These are phyloP conservation scores for Heterotilapia buettikoferi DNA, from an alignment of 2,113 vertebrate genomes.

Conservation along the genomic window DNA sequence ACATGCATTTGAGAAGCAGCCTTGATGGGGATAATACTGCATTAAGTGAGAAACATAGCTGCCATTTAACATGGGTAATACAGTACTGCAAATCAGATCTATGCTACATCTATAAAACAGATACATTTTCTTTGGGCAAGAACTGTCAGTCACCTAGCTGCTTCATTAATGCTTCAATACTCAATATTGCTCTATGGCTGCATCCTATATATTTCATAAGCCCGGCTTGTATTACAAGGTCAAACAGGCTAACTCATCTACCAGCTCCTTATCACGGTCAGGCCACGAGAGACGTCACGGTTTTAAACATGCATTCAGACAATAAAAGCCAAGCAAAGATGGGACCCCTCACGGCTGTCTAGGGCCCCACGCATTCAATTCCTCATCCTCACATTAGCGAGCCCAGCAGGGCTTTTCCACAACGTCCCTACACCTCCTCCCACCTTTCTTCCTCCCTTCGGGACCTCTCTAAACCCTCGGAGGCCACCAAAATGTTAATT, in stretches of 20 bases:
- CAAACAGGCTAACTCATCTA: background rate
- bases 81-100: background rate
- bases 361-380: conserved; percentile 21
- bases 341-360: conserved; percentile 13
- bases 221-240: background rate
- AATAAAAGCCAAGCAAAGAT: conserved; percentile 18
- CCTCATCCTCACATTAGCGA: conserved; percentile 43
- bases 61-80: conserved; percentile 19
- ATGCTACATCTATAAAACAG: background rate
- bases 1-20: conserved; percentile 45
- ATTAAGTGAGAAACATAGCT: conserved; percentile 14
- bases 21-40: conserved; percentile 33
- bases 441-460: background rate
- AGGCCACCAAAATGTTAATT: conserved; percentile 61
- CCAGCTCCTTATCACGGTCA: background rate
- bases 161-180: background rate
- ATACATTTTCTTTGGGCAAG: background rate
- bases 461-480: conserved; percentile 17
- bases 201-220: background rate
- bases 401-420: conserved; percentile 19
- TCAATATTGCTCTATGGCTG: background rate
- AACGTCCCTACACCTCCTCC: background rate
- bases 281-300: background rate
- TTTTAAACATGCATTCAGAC: conserved; percentile 32
- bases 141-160: conserved; percentile 9